Percentiles rank a stretch among this genome's conserved stretches.
These are phyloP conservation scores for Oscarella lobularis DNA, from an alignment of 37 sponge, comb jelly and placozoan species.

Conservation along the genomic window DNA sequence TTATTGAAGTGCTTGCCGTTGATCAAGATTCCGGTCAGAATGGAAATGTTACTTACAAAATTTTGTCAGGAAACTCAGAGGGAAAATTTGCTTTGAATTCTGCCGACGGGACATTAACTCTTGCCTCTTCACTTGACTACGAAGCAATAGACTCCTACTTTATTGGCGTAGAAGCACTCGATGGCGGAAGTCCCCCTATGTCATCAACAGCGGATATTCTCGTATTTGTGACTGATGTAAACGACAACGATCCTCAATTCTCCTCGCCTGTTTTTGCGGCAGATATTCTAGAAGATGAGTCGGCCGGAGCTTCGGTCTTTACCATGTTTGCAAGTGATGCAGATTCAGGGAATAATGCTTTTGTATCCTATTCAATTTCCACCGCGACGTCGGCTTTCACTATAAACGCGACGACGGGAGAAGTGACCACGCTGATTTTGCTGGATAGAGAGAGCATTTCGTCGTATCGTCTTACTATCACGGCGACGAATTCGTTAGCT, in stretches of 20 bases:
- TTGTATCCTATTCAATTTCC: not conserved
- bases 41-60: not conserved
- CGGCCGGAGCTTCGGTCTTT: not conserved
- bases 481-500: not conserved
- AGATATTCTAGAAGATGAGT: conserved; percentile 11
- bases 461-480: not conserved
- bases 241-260: conserved; percentile 46
- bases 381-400: conserved; percentile 10
- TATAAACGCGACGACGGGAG: conserved; percentile 12
- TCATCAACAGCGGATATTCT: conserved; percentile 7
- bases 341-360: conserved; percentile 16
- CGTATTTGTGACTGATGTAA: conserved; percentile 32
- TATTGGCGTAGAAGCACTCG: not conserved
- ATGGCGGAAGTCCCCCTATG: conserved; percentile 5
- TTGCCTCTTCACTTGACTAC: not conserved
- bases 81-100: conserved; percentile 3
- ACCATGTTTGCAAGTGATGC: conserved; percentile 19
- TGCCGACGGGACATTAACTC: not conserved
- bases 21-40: conserved; percentile 10
- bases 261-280: not conserved
- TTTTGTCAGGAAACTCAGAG: not conserved
- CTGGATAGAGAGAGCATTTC: not conserved
- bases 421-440: not conserved
- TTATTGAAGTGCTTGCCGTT: not conserved
- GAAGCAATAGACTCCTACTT: not conserved